Conservation (phyloP, 2,113 vertebrate species). For the Zosterops lateralis region DNA sequence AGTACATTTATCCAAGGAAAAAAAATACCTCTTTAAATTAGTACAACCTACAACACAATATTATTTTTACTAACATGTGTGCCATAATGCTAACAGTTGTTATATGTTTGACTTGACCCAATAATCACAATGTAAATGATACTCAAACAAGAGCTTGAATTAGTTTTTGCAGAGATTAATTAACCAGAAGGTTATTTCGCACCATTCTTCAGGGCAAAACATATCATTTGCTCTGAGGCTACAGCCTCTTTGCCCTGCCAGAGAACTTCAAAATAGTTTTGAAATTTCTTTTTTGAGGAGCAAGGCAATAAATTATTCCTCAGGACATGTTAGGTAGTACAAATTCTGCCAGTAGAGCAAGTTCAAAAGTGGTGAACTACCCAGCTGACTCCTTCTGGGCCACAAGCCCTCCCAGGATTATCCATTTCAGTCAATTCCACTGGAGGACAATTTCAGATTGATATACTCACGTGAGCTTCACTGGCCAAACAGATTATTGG, state of each 20-base stretch:
- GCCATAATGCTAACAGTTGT: background rate
- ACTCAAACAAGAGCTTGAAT: background rate
- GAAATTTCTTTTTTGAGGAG: background rate
- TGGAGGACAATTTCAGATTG: background rate
- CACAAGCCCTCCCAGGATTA: background rate
- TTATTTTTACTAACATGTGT: slow-evolving; percentile 42
- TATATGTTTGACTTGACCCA: background rate
- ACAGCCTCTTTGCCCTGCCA: background rate
- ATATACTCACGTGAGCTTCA: background rate
- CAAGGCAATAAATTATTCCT: background rate
- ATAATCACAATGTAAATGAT: background rate
- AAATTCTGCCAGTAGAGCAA: background rate
- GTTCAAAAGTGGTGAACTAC: background rate
- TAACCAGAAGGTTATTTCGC: background rate
- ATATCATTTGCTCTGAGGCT: background rate
- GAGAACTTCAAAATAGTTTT: background rate
- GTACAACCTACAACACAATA: background rate
- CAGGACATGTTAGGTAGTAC: background rate
- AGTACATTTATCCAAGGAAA: background rate
- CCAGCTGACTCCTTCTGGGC: background rate
- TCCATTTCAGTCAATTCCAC: background rate
- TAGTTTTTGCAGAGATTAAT: background rate
- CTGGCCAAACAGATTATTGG: background rate
- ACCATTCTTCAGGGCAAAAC: background rate
- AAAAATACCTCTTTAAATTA: slow-evolving; percentile 7